phyloP scores from a whole-genome alignment of 1,140 invertebrate species.

The Papilio xuthus region DNA sequence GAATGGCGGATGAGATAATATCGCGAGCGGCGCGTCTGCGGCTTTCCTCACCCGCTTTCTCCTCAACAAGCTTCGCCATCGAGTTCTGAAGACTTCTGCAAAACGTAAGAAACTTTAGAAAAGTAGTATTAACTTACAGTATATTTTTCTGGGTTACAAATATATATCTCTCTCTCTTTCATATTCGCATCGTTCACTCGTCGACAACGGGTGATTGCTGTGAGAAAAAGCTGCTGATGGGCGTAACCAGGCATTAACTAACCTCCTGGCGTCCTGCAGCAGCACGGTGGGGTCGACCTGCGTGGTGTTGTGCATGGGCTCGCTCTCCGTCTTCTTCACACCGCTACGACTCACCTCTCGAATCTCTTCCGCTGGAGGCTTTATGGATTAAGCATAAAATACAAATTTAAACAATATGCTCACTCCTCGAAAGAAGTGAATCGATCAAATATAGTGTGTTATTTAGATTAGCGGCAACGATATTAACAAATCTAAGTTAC shows the following conservation, averaged over 20 bases:
- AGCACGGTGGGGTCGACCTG: slow-evolving; percentile 67
- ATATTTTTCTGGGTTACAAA: no score
- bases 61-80: slow-evolving; percentile 78
- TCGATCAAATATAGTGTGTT: no score
- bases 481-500: no score
- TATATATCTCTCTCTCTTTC: not conserved
- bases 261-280: slow-evolving; percentile 75
- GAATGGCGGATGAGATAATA: slow-evolving; percentile 74
- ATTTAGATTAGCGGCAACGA: no score
- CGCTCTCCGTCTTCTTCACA: slow-evolving; percentile 77
- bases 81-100: slow-evolving; percentile 75
- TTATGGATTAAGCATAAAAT: not conserved
- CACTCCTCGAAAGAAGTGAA: no score
- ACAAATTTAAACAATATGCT: no score
- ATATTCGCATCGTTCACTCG: not conserved
- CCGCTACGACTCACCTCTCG: slow-evolving; percentile 53
- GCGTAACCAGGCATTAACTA: not conserved
- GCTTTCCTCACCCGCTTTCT: slow-evolving; percentile 79
- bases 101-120: slow-evolving; percentile 24
- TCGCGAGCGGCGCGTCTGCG: slow-evolving; percentile 74
- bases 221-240: not conserved
- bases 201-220: not conserved
- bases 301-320: slow-evolving; percentile 61
- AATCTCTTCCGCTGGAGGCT: slow-evolving; percentile 50
- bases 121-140: slow-evolving; percentile 25